Evolutionary conservation across 1,140 invertebrate species (phyloP), one percentile per base, ranked within the genome.

Genomic region (Leptinotarsa texana): DNA sequence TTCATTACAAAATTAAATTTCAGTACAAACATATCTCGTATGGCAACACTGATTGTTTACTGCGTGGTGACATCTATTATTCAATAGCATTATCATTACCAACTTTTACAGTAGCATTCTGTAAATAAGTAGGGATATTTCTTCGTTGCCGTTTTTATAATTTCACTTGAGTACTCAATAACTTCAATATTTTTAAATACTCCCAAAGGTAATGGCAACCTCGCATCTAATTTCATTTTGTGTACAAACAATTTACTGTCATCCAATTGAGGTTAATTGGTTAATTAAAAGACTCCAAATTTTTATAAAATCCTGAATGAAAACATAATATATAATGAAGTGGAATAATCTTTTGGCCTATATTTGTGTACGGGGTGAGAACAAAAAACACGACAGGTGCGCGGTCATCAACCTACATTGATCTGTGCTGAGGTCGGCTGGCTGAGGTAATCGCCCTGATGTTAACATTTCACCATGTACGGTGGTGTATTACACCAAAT

Each of bases 381-480:
- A 51, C 33, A 17, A 73, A 72, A 72, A 63, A 63, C n/a, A 24
- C 8, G 27, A 65, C 76, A 77, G 78, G 76, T 82, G 81, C 81
- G 81, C 81, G 81, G 81, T 82, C 81, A 82, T 82, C 80, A 78
- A 80, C 80, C 81, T 74, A 79, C 80, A 82, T 82, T 80, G 80
- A 82, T 82, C 79, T 80, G 77, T 76, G 48, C 69, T 76, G 48
- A 70, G 18, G 63, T 65, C 67, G 33, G 51, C 51, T 57, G 51
- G 51, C 51, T 18, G 51, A 57, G 51, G 51, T 74, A 42, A 48
- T 73, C 57, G 57, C 72, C 62, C 72, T 73, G 51, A 57, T 17
- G 51, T 57, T 42, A 27, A 13, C 22, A 27, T 27, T 27, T 48
- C 68, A 69, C 68, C 48, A 69, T 47, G 47, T 48, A 49, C 17